Percentiles rank a stretch among this genome's conserved stretches.
Evolutionary conservation across 2,888 invertebrate genomes (phyloP).

Genomic region (Torymus tubicola): DNA sequence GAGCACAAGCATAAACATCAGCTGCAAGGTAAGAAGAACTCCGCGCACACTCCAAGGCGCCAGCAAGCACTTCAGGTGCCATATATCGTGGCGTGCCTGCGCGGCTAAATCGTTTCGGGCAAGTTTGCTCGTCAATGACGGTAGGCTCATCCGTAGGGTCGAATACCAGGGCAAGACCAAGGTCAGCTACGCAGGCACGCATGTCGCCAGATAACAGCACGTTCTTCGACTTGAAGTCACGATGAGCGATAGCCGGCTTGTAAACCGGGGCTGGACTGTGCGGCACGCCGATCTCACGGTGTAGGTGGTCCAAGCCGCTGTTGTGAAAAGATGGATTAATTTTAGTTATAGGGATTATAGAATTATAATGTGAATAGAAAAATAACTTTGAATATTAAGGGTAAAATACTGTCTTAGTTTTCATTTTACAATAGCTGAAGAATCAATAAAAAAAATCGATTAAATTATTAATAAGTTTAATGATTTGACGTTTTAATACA

Average conservation of each 20-base stretch:
- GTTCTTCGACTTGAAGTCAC: constrained; percentile 98
- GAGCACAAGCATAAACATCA: constrained; percentile 97
- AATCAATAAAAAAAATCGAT: too few species aligned
- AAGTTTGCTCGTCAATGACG: constrained; percentile 83
- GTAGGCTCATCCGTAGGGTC: constrained; percentile 92
- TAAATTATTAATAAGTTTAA: too few species aligned
- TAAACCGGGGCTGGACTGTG: constrained; percentile 76
- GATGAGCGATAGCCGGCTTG: constrained; percentile 96
- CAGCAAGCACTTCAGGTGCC: constrained; percentile 97
- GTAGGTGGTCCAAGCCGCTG: constrained; percentile 92
- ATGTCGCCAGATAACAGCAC: constrained; percentile 93
- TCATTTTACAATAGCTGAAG: too few species aligned
- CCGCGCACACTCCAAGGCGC: constrained; percentile 95
- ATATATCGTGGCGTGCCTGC: constrained; percentile 94
- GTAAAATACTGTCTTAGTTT: too few species aligned
- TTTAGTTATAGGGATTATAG: too few species aligned
- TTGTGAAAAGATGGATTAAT: constrained; percentile 14
- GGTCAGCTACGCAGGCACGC: constrained; percentile 97
- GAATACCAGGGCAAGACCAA: constrained; percentile 95
- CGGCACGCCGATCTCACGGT: constrained; percentile 84
- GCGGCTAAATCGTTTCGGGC: constrained; percentile 80
- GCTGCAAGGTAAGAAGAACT: constrained; percentile 94
- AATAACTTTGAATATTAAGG: too few species aligned
- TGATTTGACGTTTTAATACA: too few species aligned
- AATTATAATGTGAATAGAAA: too few species aligned